phyloP scores from a whole-genome alignment of 1,140 invertebrate species.

The Saccostrea echinata region DNA sequence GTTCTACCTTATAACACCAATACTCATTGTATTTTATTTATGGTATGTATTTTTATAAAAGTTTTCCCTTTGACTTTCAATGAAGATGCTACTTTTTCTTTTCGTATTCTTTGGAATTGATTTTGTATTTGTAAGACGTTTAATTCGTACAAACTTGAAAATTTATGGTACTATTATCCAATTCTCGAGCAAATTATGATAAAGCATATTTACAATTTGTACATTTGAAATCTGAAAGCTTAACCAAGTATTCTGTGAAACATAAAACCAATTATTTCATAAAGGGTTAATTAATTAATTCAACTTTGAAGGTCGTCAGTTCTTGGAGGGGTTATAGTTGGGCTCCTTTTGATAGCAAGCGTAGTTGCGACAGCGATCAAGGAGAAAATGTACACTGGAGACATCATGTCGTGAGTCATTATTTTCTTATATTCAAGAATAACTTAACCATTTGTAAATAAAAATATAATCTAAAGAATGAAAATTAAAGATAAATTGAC shows the following conservation, averaged over 20 bases:
- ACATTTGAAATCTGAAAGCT: background rate
- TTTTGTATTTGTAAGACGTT: no score
- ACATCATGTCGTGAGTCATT: conserved; percentile 35
- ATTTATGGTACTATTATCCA: no score
- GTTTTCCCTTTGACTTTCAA: background rate
- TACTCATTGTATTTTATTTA: conserved; percentile 80
- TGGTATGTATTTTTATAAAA: conserved; percentile 61
- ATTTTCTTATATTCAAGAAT: no score
- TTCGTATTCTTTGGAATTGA: no score
- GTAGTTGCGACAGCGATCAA: conserved; percentile 46
- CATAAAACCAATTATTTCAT: no score
- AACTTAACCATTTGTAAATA: no score
- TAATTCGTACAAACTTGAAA: no score
- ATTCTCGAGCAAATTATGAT: no score
- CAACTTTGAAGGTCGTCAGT: background rate
- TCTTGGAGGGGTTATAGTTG: background rate
- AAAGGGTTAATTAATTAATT: background rate
- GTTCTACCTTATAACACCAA: conserved; percentile 85
- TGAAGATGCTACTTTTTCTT: background rate
- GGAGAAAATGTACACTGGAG: conserved; percentile 40
- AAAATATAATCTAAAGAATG: no score
- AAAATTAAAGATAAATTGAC: no score
- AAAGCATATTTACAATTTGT: background rate
- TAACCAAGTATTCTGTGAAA: no score
- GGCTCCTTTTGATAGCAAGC: conserved; percentile 46